A percentile compares a stretch with the other conserved stretches of the same genome.
phyloP scores from a whole-genome alignment of 2,113 vertebrate genomes.

The Turdus rufiventris region DNA sequence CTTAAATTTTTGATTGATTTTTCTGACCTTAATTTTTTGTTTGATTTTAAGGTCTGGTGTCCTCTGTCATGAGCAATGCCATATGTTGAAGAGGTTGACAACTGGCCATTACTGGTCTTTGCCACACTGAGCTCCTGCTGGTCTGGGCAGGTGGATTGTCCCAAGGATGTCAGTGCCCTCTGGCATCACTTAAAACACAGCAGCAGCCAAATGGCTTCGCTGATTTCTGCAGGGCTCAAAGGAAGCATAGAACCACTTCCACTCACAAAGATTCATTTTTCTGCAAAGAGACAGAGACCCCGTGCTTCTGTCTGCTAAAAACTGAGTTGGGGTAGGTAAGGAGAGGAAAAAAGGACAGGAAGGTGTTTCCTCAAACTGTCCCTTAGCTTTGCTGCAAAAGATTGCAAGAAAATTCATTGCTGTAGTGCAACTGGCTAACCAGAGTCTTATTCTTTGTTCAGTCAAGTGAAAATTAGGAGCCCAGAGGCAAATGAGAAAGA shows the following conservation, averaged over 20 bases:
- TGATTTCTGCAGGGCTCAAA: background rate
- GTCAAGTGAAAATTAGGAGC: background rate
- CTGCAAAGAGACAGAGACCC: background rate
- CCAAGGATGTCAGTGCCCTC: background rate
- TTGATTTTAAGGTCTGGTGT: background rate
- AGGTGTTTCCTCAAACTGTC: background rate
- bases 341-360: background rate
- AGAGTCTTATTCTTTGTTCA: slow-evolving; percentile 12
- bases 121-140: background rate
- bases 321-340: background rate
- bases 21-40: too few species aligned
- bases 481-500: background rate
- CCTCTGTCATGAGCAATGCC: background rate
- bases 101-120: background rate
- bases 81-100: background rate
- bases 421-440: background rate
- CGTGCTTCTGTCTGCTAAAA: rapidly evolving
- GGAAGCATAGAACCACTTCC: background rate
- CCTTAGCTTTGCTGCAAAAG: background rate
- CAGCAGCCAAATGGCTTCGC: background rate
- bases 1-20: too few species aligned
- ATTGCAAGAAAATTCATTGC: background rate
- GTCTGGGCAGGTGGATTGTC: background rate
- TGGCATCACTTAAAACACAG: background rate
- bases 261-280: background rate